A percentile compares a stretch with the other conserved stretches of the same genome.
These are phyloP conservation scores for Pteropus alecto DNA, from an alignment of 2,113 vertebrate species.

Conservation along the genomic window DNA sequence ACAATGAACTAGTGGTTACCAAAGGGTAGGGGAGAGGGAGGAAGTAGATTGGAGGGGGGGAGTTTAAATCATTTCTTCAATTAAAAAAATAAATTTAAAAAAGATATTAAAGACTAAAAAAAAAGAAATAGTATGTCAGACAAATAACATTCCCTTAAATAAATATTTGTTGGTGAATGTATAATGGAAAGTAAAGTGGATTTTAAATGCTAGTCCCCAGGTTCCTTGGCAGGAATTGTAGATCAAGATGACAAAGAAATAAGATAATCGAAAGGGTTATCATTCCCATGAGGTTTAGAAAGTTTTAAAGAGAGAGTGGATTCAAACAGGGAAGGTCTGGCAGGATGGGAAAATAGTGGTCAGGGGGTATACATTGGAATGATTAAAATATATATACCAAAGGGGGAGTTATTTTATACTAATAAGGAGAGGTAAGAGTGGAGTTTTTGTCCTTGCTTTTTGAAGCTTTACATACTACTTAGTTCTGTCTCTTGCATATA, in stretches of 20 bases:
- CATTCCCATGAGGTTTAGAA: not conserved
- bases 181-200: not conserved
- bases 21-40: no score
- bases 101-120: no score
- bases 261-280: not conserved
- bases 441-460: conserved; percentile 14
- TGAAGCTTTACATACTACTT: not conserved
- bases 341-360: not conserved
- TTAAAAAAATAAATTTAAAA: no score
- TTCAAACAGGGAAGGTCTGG: conserved; percentile 3
- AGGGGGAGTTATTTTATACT: not conserved
- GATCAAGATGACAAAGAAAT: not conserved
- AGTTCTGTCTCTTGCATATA: not conserved
- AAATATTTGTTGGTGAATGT: conserved; percentile 15
- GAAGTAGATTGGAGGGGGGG: no score
- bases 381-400: not conserved
- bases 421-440: not conserved
- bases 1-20: no score
- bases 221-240: conserved; percentile 20
- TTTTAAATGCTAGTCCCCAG: conserved; percentile 26
- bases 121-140: not conserved
- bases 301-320: conserved; percentile 25
- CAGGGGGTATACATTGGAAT: not conserved
- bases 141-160: not conserved
- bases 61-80: no score